Evolutionary conservation across 1,140 invertebrate genomes (phyloP).

Genomic region (Aphis craccivora): DNA sequence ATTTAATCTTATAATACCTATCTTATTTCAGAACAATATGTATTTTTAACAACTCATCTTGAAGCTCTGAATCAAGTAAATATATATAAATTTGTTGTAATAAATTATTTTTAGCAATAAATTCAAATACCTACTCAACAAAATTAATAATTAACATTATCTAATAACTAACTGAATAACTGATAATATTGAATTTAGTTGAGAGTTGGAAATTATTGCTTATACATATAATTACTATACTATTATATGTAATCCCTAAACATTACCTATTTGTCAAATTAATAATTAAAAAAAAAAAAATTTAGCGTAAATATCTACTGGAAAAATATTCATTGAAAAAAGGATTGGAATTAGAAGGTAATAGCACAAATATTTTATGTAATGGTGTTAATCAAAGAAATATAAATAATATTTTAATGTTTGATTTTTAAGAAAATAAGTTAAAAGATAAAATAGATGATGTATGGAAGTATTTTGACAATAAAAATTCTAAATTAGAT

Average conservation of each 20-base stretch:
- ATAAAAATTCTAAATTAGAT: not conserved
- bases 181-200: not conserved
- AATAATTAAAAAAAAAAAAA: not conserved
- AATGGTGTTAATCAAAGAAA: not conserved
- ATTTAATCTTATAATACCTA: not conserved
- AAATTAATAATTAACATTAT: not conserved
- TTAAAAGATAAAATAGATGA: not conserved
- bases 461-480: not conserved
- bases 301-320: not conserved
- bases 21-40: not conserved
- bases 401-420: slow-evolving; percentile 2
- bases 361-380: not conserved
- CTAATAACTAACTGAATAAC: not conserved
- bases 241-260: not conserved
- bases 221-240: not conserved
- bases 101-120: not conserved
- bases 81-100: not conserved
- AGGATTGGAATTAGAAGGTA: slow-evolving; percentile 17
- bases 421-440: not conserved
- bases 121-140: not conserved
- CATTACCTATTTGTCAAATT: not conserved
- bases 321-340: not conserved
- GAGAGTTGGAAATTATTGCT: not conserved
- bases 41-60: not conserved
- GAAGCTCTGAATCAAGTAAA: slow-evolving; percentile 24